Conservation (phyloP, 2,797 vertebrate genomes). For the Tadarida brasiliensis region DNA sequence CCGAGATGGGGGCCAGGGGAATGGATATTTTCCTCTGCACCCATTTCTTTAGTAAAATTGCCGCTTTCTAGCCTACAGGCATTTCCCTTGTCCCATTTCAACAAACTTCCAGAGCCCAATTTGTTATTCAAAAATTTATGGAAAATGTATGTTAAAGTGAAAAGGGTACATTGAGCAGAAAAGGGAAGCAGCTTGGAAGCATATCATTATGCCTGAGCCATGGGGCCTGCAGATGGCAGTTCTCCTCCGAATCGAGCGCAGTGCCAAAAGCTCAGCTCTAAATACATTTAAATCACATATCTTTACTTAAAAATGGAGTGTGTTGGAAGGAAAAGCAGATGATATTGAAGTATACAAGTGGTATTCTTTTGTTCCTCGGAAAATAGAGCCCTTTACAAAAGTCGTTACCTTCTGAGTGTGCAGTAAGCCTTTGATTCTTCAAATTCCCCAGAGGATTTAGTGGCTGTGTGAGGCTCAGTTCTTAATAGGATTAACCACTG, state of each 20-base stretch:
- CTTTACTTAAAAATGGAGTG: conserved; percentile 76
- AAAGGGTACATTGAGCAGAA: conserved; percentile 75
- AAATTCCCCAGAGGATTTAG: conserved; percentile 78
- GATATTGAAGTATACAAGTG: conserved; percentile 72
- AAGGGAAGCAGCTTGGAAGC: conserved; percentile 76
- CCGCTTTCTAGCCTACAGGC: conserved; percentile 65
- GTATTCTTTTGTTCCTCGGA: conserved; percentile 79
- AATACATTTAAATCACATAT: conserved; percentile 77
- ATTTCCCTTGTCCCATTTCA: conserved; percentile 1
- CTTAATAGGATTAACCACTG: conserved; percentile 83
- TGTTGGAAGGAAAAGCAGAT: conserved; percentile 70
- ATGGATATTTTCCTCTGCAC: background rate
- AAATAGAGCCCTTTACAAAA: conserved; percentile 75
- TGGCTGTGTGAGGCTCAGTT: conserved; percentile 69
- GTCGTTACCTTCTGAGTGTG: conserved; percentile 56
- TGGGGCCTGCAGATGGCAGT: conserved; percentile 84
- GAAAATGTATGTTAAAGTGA: conserved; percentile 81
- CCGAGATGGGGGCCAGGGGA: background rate
- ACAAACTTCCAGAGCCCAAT: conserved; percentile 71
- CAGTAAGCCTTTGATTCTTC: conserved; percentile 76
- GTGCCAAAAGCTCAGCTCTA: conserved; percentile 77
- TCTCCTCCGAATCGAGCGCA: conserved; percentile 61
- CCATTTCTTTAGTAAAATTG: background rate
- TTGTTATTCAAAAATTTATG: conserved; percentile 67
- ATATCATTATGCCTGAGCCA: conserved; percentile 79